Base-by-base conservation (phyloP, 2,797 vertebrate genomes). In the Pygocentrus nattereri region DNA sequence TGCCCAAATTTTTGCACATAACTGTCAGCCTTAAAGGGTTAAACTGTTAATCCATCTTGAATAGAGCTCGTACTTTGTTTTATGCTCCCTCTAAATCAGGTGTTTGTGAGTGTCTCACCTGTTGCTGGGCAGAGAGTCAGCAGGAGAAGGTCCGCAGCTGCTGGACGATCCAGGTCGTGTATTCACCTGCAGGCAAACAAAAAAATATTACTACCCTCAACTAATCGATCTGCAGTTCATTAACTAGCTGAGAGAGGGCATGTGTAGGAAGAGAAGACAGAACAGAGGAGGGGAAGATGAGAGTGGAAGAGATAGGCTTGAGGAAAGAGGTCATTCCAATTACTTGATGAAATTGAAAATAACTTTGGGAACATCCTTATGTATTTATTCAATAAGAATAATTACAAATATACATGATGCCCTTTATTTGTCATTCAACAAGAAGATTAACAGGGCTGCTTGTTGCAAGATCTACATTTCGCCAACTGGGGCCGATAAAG, bases 111-210 rank as follows among this genome's bases (percentile, higher is more conserved):
- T 25, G 27, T 70, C 96, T 97, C 91, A 99, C 98, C 97, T 98
- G 95, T 97, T 97, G 93, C 96, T 96, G 88, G 97, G 90, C 78
- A 97, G 93, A 79, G 95, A 91, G 83, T 98, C 97, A 11, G 95
- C 91, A 78, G 94, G 91, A 18, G 93, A 92, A 0, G 95, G 90
- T 78, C 90, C 90, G 86, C 94, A 94, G 89, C 96, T 96, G 86
- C 94, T 95, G 90, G 94, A 94, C 76, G 96, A 92, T 87, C 94
- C 97, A 0, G 95, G 95, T 84, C 97, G 94, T 0, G 98, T 99
- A 90, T 98, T 98, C 88, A 99, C 97, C 98, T 99, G 92, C 81
- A 81, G 85, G 54, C 74, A 84, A 69, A 79, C 76, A 86, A 65
- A 86, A 68, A 44, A 82, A 71, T 72, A 76, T 79, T 59, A 88